Percentiles rank a stretch among this genome's conserved stretches.
Evolutionary conservation across 2,113 vertebrate genomes (phyloP).

Genomic region (Vidua macroura): DNA sequence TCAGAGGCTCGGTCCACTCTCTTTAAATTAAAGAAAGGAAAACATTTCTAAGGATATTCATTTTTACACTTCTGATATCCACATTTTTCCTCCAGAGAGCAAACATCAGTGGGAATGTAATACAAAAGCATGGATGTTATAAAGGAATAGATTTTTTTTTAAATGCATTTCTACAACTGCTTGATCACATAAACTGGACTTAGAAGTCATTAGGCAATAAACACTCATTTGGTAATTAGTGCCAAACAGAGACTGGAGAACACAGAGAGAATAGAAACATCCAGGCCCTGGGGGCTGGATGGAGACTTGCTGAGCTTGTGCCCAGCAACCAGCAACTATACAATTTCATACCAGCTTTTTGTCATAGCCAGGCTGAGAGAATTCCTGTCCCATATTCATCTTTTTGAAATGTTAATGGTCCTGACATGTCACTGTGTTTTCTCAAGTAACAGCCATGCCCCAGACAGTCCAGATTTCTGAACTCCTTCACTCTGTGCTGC

Average conservation of each 20-base stretch:
- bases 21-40: conserved; percentile 72
- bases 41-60: neutral
- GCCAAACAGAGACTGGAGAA: neutral
- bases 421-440: neutral
- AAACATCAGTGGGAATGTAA: neutral
- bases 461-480: neutral
- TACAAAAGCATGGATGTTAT: neutral
- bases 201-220: neutral
- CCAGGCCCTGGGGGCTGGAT: neutral
- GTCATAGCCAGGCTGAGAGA: neutral
- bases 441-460: accelerated
- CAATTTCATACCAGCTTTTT: neutral
- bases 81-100: neutral
- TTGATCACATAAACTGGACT: neutral
- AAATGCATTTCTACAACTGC: neutral
- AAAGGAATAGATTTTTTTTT: neutral
- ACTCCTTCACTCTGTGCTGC: neutral
- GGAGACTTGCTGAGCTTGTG: neutral
- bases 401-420: neutral
- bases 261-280: neutral
- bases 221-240: neutral
- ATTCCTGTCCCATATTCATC: neutral
- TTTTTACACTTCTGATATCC: neutral
- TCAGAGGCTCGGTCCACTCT: conserved; percentile 78
- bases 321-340: neutral